These are phyloP conservation scores for Chymomyza costata DNA, from an alignment of 1,140 invertebrate species.

Conservation along the genomic window DNA sequence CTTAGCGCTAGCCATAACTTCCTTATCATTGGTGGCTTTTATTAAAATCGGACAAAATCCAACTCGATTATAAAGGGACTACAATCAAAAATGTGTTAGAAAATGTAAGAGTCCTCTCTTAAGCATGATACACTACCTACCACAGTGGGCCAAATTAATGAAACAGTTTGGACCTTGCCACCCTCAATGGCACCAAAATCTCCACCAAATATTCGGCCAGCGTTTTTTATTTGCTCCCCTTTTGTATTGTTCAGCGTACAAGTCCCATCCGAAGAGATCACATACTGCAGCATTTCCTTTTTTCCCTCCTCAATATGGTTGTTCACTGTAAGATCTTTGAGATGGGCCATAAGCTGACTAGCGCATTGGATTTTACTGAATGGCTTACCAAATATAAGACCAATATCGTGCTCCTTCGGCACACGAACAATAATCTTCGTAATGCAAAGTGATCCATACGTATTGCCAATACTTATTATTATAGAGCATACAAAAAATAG, in stretches of 20 bases:
- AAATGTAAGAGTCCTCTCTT: too few relatives aligned
- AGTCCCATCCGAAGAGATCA: conserved; percentile 34
- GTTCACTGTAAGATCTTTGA: conserved; percentile 44
- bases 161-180: conserved; percentile 47
- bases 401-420: conserved; percentile 51
- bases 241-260: conserved; percentile 48
- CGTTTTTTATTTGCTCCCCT: conserved; percentile 29
- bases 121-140: too few relatives aligned
- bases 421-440: conserved; percentile 48
- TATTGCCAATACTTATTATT: conserved; percentile 3
- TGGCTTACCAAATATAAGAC: conserved; percentile 55
- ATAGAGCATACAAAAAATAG: conserved; percentile 20
- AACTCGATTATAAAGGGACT: conserved; percentile 66
- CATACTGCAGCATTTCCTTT: conserved; percentile 38
- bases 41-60: conserved; percentile 56
- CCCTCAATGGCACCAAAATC: conserved; percentile 50
- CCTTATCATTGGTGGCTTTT: conserved; percentile 24
- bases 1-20: conserved; percentile 19
- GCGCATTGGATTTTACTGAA: too few relatives aligned
- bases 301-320: conserved; percentile 24
- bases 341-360: neutral
- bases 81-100: conserved; percentile 4
- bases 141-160: conserved; percentile 62
- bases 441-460: conserved; percentile 22
- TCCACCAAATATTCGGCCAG: conserved; percentile 46